phyloP scores from a whole-genome alignment of 2,888 invertebrate species.

The Clanis bilineata region DNA sequence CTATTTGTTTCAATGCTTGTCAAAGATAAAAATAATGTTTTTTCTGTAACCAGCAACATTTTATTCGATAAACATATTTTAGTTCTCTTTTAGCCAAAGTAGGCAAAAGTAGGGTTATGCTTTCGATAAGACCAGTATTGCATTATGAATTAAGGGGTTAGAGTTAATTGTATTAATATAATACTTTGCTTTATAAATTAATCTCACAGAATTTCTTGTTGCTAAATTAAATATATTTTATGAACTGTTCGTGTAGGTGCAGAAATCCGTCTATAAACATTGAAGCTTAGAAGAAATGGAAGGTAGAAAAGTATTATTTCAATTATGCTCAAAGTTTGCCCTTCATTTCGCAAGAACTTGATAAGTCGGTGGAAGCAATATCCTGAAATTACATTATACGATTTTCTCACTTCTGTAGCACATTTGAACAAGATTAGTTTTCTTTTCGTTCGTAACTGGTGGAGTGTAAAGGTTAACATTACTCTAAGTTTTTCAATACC shows the following conservation, averaged over 20 bases:
- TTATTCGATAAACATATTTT: no score
- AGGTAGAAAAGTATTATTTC: background rate
- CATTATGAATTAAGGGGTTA: no score
- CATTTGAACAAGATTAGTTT: conserved; percentile 9
- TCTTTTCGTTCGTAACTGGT: background rate
- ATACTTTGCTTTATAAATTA: no score
- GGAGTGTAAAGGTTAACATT: conserved; percentile 7
- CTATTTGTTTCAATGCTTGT: no score
- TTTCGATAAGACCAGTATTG: no score
- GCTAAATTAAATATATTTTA: background rate
- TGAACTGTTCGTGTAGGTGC: background rate
- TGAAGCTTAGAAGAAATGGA: background rate
- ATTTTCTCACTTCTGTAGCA: conserved; percentile 2
- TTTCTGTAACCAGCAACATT: no score
- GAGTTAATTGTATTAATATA: no score
- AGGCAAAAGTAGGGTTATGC: no score
- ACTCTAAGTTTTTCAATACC: conserved; percentile 17
- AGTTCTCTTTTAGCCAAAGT: no score
- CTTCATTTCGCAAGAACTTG: background rate
- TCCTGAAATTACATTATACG: conserved; percentile 12
- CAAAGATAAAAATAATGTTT: no score
- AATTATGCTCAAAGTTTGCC: background rate
- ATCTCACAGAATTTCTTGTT: no score
- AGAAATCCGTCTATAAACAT: background rate
- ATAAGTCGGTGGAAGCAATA: background rate